A percentile compares a stretch with the other conserved stretches of the same genome.
Evolutionary conservation across 2,888 invertebrate species (phyloP).

Genomic region (Hetaerina titia): DNA sequence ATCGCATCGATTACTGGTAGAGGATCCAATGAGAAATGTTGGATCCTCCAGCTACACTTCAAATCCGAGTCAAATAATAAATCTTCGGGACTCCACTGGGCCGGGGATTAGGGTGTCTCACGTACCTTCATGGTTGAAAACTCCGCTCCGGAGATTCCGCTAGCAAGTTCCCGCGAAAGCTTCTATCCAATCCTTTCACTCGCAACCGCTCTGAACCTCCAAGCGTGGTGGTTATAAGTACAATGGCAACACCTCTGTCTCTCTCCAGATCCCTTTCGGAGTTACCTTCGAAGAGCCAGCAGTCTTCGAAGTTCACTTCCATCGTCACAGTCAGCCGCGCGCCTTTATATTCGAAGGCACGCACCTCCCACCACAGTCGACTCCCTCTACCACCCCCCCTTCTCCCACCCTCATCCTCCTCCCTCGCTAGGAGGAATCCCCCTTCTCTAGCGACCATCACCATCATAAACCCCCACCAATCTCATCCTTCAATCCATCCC

Average conservation of each 20-base stretch:
- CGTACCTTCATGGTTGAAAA: slow-evolving; percentile 1
- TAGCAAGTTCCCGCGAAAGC: not conserved
- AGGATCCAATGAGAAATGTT: too few relatives aligned
- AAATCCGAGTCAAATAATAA: too few relatives aligned
- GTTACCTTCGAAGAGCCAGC: not conserved
- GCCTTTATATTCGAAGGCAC: not conserved
- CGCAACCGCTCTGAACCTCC: too few relatives aligned
- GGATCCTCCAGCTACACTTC: too few relatives aligned
- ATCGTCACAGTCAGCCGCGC: not conserved
- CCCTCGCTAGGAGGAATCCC: not conserved
- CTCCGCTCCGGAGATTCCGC: not conserved
- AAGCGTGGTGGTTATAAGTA: not conserved
- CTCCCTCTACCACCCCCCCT: not conserved
- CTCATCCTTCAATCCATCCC: not conserved
- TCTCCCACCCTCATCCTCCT: not conserved
- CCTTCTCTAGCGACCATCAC: not conserved
- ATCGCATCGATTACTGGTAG: too few relatives aligned
- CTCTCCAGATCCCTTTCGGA: slow-evolving; percentile 21
- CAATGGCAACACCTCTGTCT: too few relatives aligned
- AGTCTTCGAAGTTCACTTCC: slow-evolving; percentile 25
- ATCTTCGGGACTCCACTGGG: too few relatives aligned
- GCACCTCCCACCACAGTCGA: not conserved
- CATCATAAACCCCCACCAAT: not conserved
- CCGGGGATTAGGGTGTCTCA: too few relatives aligned
- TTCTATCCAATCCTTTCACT: not conserved